These are phyloP conservation scores for Aphidoletes aphidimyza DNA, from an alignment of 2,888 invertebrate genomes.

Conservation along the genomic window DNA sequence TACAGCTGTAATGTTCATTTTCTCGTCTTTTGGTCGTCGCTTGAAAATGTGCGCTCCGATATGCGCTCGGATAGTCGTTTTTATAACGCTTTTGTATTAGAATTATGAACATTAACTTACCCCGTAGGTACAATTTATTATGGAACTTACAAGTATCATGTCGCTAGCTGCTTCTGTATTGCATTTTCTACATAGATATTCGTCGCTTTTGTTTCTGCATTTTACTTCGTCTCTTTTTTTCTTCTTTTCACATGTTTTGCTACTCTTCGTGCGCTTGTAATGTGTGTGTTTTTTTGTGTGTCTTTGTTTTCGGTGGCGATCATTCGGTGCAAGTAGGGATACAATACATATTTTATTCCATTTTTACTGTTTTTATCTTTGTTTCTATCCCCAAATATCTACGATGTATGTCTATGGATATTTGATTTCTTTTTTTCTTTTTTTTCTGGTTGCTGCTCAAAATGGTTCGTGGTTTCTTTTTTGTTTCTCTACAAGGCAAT, in stretches of 20 bases:
- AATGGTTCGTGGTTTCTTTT: constrained; percentile 31
- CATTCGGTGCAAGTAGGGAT: constrained; percentile 16
- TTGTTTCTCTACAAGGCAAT: neutral
- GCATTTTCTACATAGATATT: constrained; percentile 1
- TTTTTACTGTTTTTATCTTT: constrained; percentile 42
- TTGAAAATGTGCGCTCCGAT: constrained; percentile 30
- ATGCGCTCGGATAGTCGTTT: constrained; percentile 29
- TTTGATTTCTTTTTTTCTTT: neutral
- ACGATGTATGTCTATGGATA: constrained; percentile 11
- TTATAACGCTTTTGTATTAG: constrained; percentile 40
- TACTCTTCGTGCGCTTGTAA: neutral
- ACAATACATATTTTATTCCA: constrained; percentile 52
- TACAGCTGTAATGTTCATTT: no score
- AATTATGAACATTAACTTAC: constrained; percentile 48
- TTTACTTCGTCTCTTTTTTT: neutral
- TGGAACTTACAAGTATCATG: constrained; percentile 51
- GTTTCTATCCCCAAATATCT: neutral
- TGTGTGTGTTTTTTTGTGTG: neutral
- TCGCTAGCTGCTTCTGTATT: constrained; percentile 28
- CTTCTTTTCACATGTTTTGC: neutral
- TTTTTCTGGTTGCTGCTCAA: neutral
- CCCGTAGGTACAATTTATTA: constrained; percentile 54
- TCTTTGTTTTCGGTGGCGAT: neutral
- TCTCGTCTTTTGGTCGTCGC: neutral
- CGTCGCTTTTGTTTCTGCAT: constrained; percentile 16